Conservation (phyloP, 2,888 invertebrate genomes). For the Barypeithes pellucidus region DNA sequence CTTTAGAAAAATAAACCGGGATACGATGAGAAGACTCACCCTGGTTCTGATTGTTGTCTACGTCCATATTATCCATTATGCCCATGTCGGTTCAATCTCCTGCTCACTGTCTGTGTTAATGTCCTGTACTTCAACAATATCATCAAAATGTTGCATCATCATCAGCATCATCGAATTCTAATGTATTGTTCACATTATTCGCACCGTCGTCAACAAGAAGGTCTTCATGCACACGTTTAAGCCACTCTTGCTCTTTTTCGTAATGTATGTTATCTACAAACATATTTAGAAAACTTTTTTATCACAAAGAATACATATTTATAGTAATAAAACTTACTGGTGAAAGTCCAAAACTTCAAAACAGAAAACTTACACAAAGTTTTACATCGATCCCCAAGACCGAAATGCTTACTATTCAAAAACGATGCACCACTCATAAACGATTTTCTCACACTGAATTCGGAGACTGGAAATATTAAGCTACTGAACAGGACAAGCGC, state of each 20-base stretch:
- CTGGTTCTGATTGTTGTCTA: slow-evolving; percentile 8
- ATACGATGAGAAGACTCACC: slow-evolving; percentile 6
- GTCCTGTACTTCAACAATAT: slow-evolving; percentile 7
- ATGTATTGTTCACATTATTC: neutral
- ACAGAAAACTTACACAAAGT: slow-evolving; percentile 10
- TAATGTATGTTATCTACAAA: slow-evolving; percentile 4
- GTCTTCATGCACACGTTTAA: slow-evolving; percentile 1
- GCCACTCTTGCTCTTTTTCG: slow-evolving; percentile 19
- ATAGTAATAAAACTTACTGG: too few relatives aligned
- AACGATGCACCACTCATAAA: neutral
- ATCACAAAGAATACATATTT: neutral
- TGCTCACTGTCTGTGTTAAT: slow-evolving; percentile 23
- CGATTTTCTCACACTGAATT: slow-evolving; percentile 4
- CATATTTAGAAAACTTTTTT: neutral
- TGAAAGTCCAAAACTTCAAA: neutral
- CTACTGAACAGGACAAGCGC: slow-evolving; percentile 10
- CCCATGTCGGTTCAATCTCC: neutral
- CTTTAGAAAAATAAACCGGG: slow-evolving; percentile 19
- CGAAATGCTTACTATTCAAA: slow-evolving; percentile 9
- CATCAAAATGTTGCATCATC: neutral
- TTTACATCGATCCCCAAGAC: slow-evolving; percentile 5
- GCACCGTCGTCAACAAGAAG: neutral
- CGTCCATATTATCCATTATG: too few relatives aligned
- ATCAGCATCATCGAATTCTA: slow-evolving; percentile 6
- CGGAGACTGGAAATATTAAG: slow-evolving; percentile 3